phyloP scores from a whole-genome alignment of 2,113 vertebrate species.

The Diphyllodes magnificus region DNA sequence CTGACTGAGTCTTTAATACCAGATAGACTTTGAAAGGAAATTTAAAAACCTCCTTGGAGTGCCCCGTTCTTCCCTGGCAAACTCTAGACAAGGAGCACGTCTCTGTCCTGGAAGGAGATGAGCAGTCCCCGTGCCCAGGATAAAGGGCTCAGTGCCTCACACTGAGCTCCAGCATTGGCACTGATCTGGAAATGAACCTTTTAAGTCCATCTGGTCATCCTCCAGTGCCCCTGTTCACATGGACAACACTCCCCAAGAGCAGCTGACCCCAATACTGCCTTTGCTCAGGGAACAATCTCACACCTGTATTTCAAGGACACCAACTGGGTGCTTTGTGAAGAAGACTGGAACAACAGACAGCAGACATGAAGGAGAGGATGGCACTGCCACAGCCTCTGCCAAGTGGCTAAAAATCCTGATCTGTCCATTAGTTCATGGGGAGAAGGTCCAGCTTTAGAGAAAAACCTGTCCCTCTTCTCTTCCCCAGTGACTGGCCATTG shows the following conservation, averaged over 20 bases:
- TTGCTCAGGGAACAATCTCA: not conserved
- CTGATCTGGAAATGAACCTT: not conserved
- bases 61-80: rapidly evolving
- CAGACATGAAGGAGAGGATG: rapidly evolving
- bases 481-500: not conserved
- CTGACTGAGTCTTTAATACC: not conserved
- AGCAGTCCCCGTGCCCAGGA: not conserved
- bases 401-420: rapidly evolving
- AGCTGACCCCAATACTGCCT: rapidly evolving
- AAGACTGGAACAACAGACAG: not conserved
- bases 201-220: not conserved
- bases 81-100: not conserved
- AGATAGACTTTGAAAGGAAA: not conserved
- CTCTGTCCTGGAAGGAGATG: not conserved
- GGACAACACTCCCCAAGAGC: not conserved
- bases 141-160: not conserved
- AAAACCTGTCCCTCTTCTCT: not conserved
- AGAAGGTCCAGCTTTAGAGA: not conserved
- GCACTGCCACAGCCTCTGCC: not conserved
- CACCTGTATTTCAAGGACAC: not conserved
- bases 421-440: not conserved
- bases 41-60: not conserved
- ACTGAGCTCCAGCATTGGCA: not conserved
- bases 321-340: not conserved
- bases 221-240: not conserved